Evolutionary conservation across 2,888 invertebrate species (phyloP), one percentile per base, ranked within the genome.

Genomic region (Noctua comes): DNA sequence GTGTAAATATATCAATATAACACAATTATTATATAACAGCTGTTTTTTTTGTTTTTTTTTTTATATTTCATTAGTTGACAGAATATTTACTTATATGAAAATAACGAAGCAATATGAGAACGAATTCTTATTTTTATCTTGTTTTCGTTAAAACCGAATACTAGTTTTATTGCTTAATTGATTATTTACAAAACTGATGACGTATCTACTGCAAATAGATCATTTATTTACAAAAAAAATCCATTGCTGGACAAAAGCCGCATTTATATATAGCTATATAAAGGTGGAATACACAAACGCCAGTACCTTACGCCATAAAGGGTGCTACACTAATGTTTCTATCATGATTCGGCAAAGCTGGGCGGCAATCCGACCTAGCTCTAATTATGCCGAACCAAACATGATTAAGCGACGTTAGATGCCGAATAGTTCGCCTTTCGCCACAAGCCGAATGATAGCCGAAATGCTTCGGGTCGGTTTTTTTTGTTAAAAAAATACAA

Each of bases 1-100:
- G 77, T 88, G 88, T 88, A 88, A 82, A 89, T 88, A 88, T 81
- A 79, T 89, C 77, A 89, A 89, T 89, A 88, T 86, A 89, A 86
- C 76, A 85, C 79, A 73, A 84, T 82, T 79, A 82, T 82, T 77
- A 77, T 79, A 81, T 68, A 76, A 70, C 69, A 72, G 43, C 81
- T 77, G 84, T 78, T 88, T 88, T 89, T 88, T 88, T 65, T 66
- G 74, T 73, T 78, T 88, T 88, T 89, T 88, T 84, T 57, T 71
- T 46, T 13, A 65, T 40, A 10, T 80, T 31, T 68, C 13, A 59
- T 46, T 65, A 48, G 21, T 46, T 40, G 82, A 82, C 82, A 68
- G 46, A 82, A 36, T 73, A 73, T 66, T 24, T 64, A 65, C 54
- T 69, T 27, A 40, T 70, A 51, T 36, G 10, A 65, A 59, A 65